phyloP scores from a whole-genome alignment of 2,113 vertebrate species.

The Pseudorectes ferrugineus region DNA sequence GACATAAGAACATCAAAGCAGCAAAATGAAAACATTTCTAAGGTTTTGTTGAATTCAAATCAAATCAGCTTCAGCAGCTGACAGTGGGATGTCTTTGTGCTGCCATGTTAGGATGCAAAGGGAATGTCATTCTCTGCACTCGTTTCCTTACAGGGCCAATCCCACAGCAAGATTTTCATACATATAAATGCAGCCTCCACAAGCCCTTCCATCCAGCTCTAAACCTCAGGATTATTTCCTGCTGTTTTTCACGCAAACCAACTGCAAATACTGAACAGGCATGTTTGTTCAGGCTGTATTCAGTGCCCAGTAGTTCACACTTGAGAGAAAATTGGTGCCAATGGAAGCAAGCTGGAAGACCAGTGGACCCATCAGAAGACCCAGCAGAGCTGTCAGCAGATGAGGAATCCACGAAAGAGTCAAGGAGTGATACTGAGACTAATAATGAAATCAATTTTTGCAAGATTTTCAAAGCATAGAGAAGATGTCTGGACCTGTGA shows the following conservation, averaged over 20 bases:
- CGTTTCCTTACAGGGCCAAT: neutral
- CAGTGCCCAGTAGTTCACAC: neutral
- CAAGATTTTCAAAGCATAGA: neutral
- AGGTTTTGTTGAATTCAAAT: neutral
- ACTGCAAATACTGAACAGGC: neutral
- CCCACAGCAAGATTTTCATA: neutral
- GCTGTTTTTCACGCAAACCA: neutral
- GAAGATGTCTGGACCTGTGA: neutral
- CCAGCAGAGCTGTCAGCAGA: neutral
- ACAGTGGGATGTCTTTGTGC: neutral
- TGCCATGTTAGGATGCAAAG: neutral
- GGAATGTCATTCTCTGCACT: neutral
- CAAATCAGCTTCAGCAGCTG: neutral
- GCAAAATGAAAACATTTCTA: neutral
- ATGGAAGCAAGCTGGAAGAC: neutral
- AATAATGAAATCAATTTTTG: neutral
- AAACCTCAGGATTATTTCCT: neutral
- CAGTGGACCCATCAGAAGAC: neutral
- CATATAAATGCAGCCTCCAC: neutral
- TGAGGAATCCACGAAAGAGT: neutral
- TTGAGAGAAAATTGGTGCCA: neutral
- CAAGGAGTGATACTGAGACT: neutral
- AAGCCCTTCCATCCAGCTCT: neutral
- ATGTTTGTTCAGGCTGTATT: neutral
- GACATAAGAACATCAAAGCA: neutral